These are phyloP conservation scores for Polydesmus complanatus DNA, from an alignment of 2,888 invertebrate species.

Conservation along the genomic window DNA sequence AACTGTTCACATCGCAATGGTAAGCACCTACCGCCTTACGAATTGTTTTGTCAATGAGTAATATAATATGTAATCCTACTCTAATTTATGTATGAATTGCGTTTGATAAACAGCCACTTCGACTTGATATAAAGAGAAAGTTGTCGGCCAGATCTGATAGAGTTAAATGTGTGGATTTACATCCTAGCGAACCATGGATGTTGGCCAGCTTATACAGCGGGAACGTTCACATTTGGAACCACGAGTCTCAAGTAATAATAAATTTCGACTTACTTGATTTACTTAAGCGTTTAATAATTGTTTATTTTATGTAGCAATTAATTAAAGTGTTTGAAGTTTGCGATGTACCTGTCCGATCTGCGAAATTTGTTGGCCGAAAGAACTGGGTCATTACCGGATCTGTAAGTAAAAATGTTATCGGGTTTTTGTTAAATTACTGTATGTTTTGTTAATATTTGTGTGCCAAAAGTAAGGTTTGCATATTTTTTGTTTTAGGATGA, in stretches of 20 bases:
- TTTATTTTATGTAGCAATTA: constrained; percentile 29
- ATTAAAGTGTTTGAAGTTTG: constrained; percentile 54
- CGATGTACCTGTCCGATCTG: constrained; percentile 89
- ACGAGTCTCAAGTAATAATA: constrained; percentile 82
- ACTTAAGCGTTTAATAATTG: not conserved
- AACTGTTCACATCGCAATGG: no score
- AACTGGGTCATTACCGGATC: constrained; percentile 98
- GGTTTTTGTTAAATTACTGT: not conserved
- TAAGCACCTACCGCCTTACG: no score
- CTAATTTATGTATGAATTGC: not conserved
- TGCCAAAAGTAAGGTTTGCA: constrained; percentile 17
- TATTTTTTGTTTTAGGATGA: constrained; percentile 32
- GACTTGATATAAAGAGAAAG: constrained; percentile 95
- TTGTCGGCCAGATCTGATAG: constrained; percentile 94
- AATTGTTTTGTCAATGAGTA: no score
- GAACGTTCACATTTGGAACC: constrained; percentile 98
- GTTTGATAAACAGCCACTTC: constrained; percentile 56
- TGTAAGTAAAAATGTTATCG: constrained; percentile 37
- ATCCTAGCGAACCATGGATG: constrained; percentile 98
- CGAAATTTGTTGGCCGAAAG: constrained; percentile 90
- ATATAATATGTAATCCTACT: no score
- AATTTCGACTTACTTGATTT: constrained; percentile 6
- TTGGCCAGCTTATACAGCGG: constrained; percentile 96
- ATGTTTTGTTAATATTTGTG: constrained; percentile 1
- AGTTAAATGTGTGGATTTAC: constrained; percentile 94